Percentiles rank a stretch among this genome's conserved stretches.
phyloP scores from a whole-genome alignment of 1,140 invertebrate genomes.

The Stegodyphus mimosarum region DNA sequence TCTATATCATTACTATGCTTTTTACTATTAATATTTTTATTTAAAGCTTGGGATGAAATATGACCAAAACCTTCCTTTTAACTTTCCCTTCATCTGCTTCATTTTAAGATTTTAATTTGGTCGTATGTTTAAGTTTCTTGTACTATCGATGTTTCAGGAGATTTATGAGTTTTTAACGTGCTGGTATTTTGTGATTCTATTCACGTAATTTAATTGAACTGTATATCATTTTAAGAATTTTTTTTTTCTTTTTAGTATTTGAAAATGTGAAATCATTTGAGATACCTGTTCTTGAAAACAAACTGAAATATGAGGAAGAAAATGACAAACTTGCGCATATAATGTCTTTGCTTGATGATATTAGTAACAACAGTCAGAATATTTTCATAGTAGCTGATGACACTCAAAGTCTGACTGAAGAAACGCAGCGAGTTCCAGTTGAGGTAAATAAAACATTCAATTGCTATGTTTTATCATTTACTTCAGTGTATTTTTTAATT shows the following conservation, averaged over 20 bases:
- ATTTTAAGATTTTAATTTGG: too few relatives aligned
- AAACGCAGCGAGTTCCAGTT: constrained; percentile 60
- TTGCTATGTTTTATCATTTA: neutral
- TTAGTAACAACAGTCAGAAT: constrained; percentile 76
- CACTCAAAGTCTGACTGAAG: constrained; percentile 75
- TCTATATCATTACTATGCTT: too few relatives aligned
- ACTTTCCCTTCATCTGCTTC: too few relatives aligned
- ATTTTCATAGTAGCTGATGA: constrained; percentile 74
- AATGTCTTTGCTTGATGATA: constrained; percentile 71
- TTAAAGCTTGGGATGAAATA: too few relatives aligned
- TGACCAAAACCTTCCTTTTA: too few relatives aligned
- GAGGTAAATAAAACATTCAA: constrained; percentile 43
- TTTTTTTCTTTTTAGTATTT: constrained; percentile 71
- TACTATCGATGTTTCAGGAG: too few relatives aligned
- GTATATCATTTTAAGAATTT: too few relatives aligned
- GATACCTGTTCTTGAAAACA: constrained; percentile 68
- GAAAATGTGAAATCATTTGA: constrained; percentile 72
- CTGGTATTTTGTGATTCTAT: too few relatives aligned
- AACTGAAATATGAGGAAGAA: constrained; percentile 73
- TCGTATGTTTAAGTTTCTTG: too few relatives aligned
- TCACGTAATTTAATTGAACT: too few relatives aligned
- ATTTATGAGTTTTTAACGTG: too few relatives aligned
- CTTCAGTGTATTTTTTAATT: neutral
- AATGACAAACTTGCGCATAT: constrained; percentile 73
- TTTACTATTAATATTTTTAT: too few relatives aligned